These are phyloP conservation scores for Helicolenus hilgendorfi DNA, from an alignment of 2,797 vertebrate species.

Conservation along the genomic window DNA sequence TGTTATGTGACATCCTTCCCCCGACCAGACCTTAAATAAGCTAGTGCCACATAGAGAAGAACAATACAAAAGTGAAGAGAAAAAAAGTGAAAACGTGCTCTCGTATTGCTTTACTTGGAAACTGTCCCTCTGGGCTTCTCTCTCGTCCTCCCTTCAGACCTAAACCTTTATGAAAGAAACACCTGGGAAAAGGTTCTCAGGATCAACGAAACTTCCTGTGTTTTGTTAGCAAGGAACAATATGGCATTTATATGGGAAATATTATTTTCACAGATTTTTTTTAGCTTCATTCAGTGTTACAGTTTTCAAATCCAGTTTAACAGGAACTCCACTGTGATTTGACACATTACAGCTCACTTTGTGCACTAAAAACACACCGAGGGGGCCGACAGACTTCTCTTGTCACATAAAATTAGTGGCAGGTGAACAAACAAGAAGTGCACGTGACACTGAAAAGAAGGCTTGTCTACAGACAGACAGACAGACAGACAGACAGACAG, in stretches of 20 bases:
- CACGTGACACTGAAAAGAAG: neutral
- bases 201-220: neutral
- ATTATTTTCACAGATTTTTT: neutral
- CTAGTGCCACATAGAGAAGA: neutral
- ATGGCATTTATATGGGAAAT: slow-evolving; percentile 5
- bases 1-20: neutral
- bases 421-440: slow-evolving; percentile 25
- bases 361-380: neutral
- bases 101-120: slow-evolving; percentile 58
- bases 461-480: neutral
- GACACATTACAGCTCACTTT: slow-evolving; percentile 9
- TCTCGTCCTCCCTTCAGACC: neutral
- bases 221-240: slow-evolving; percentile 17
- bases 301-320: slow-evolving; percentile 1
- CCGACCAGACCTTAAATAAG: slow-evolving; percentile 4
- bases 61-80: slow-evolving; percentile 31
- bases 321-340: neutral
- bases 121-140: neutral
- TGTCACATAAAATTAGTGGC: slow-evolving; percentile 11
- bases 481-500: neutral
- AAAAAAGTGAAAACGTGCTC: slow-evolving; percentile 44
- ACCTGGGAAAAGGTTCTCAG: neutral
- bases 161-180: neutral
- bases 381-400: neutral
- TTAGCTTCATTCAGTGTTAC: slow-evolving; percentile 26